Evolutionary conservation across 2,797 vertebrate genomes (phyloP).

Genomic region (Cyprinella venusta): DNA sequence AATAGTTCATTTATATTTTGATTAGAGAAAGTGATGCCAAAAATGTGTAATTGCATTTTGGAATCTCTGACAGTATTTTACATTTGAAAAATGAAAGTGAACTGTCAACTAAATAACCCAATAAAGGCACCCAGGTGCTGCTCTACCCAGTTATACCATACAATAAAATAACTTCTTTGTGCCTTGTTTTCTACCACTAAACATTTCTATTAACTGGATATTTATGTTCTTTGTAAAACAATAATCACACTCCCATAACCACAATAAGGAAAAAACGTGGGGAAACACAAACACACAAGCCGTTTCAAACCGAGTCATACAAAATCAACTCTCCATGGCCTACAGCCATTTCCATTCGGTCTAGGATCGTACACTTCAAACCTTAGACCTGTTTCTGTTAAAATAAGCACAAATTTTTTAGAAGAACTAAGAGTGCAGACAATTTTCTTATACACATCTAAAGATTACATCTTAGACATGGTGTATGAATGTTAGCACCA

Average conservation of each 20-base stretch:
- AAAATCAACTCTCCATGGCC: neutral
- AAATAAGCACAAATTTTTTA: conserved; percentile 20
- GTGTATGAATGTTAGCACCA: conserved; percentile 19
- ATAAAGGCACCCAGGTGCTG: neutral
- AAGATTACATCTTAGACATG: conserved; percentile 11
- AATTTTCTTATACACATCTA: conserved; percentile 13
- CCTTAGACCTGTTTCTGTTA: neutral
- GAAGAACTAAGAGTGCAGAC: conserved; percentile 50
- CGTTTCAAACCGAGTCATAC: neutral
- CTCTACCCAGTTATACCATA: conserved; percentile 3
- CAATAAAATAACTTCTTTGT: neutral
- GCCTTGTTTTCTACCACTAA: conserved; percentile 2
- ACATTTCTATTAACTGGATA: conserved; percentile 7
- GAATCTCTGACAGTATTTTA: neutral
- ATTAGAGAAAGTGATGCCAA: neutral
- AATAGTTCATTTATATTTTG: neutral
- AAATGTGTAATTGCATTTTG: neutral
- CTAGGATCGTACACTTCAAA: neutral
- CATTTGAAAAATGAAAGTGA: neutral
- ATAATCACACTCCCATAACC: conserved; percentile 33
- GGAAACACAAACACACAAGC: conserved; percentile 8
- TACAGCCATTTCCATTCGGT: neutral
- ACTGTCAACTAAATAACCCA: conserved; percentile 20
- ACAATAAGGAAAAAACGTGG: conserved; percentile 18
- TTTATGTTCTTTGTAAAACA: conserved; percentile 22